Evolutionary conservation across 2,797 vertebrate species (phyloP), one percentile per base, ranked within the genome.

Genomic region (Philypnodon macrostomus): DNA sequence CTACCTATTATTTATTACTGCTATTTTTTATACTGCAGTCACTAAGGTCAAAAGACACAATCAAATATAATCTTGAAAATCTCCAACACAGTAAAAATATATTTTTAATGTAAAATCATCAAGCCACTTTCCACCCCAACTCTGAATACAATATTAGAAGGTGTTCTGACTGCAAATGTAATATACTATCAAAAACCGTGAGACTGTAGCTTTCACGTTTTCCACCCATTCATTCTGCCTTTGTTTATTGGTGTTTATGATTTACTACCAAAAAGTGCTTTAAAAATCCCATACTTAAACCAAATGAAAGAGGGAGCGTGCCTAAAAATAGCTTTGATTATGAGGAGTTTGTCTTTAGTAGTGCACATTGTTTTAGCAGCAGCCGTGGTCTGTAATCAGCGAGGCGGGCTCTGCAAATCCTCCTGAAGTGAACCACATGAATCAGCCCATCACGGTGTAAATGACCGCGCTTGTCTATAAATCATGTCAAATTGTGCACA

Each of bases 401-500:
- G n/a, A 53, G 42, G 53, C 48, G 18, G 63, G 32, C 55, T 55
- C 58, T 54, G 59, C 49, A 52, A 67, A 47, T 58, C 47, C 54
- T 41, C 46, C 58, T 57, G 58, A 37, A 47, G 47, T 52, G 47
- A 7, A 53, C 77, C 74, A 79, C 79, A 78, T 77, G 49, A 79
- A 72, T 49, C 55, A 69, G 62, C 13, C 67, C 73, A 61, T 60
- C 45, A 23, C 63, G 44, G 63, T 44, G 63, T 70, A 70, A 76
- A 75, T 70, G n/a, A n/a, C n/a, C n/a, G n/a, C n/a, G n/a, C n/a
- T n/a, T n/a, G 72, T 76, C 61, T 63, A 58, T 76, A 80, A 75
- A 79, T 72, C 70, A 75, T 74, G 62, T 73, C 71, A 75, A 53
- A 37, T 58, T 67, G 55, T 19, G 59, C 57, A 63, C 68, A 65